Evolutionary conservation across 1,140 invertebrate species (phyloP), one percentile per base, ranked within the genome.

Genomic region (Apis dorsata): DNA sequence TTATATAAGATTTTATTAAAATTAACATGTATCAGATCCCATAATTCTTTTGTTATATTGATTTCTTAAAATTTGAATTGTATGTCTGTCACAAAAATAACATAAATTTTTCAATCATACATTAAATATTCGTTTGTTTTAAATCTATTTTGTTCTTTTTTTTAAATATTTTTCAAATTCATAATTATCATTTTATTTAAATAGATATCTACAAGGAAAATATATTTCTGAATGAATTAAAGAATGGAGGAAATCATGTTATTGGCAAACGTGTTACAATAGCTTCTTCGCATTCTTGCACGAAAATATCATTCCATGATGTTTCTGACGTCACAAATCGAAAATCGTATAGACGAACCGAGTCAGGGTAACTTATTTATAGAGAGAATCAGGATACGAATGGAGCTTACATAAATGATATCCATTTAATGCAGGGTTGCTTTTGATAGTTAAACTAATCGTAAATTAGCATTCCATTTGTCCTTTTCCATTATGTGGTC

Each of bases 351-450:
- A 21, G 19, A 66, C 44, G 49, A 55, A 68, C 21, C 65, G 7
- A 81, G 69, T 81, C 55, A 51, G 73, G 13, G 81, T 60, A 51
- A 69, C 51, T 79, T 85, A 86, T 86, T 86, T 86, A 76, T 86
- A 86, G 85, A 76, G 57, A 59, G 21, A 51, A 55, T 78, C 75
- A 24, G 34, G 65, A 59, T 78, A 59, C 65, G 51, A 57, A 70
- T 44, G 34, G 34, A 59, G 28, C 53, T 68, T 19, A 34, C 76
- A 17, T 15, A 53, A 76, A 65, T 49, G 65, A 24, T 15, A 19
- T 28, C 1, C 53, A 21, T 70, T 79, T 19, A 10, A 66, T 55
- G 19, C 74, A 51, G 66, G 49, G 15, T 77, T 66, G 51, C 49
- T 53, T 44, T 49, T 62, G 44, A 62, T 60, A 59, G 28, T 44